Evolutionary conservation across 64 coral and sea anemone species (phyloP), one percentile per base, ranked within the genome.

Genomic region (Astreopora myriophthalma): DNA sequence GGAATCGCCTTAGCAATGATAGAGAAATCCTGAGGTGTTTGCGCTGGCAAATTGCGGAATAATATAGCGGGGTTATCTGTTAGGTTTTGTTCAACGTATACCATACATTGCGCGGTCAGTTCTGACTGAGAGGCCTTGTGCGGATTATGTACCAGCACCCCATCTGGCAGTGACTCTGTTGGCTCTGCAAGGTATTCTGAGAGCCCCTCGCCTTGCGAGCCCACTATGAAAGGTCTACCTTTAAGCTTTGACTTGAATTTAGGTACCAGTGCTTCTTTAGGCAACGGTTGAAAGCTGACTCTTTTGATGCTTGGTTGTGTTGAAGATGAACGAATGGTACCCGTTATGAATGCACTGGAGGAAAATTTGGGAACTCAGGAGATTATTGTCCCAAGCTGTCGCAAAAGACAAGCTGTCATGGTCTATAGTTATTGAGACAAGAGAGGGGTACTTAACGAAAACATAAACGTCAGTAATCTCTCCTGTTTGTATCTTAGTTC

Each of bases 171-270:
- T 11, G 72, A 86, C 3, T 81, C 88, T 87, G 23, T 86, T 8
- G 88, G 73, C 58, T 69, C 76, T 80, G 67, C 48, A n/a, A 95
- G 83, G 84, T 84, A 87, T 71, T 95, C 86, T 57, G 94, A 88
- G 61, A 95, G 64, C 6, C 82, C 88, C 13, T 75, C 32, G 72
- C 87, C 52, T 62, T n/a, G 6, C 10, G 75, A 79, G 17, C 38
- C 38, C 10, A 22, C 27, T 29, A 71, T 71, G 23, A 34, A 71
- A 16, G 68, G 68, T 32, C 68, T 10, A 29, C 16, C 28, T 71
- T 33, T 71, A 5, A 71, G 27, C 26, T 8, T 71, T 25, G 68
- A 71, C 68, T 34, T 71, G 7, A 71, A 10, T 17, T 14, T 71
- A 14, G 68, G 27, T 3, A 17, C 9, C 11, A 75, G 36, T 2